Percentiles rank a stretch among this genome's conserved stretches.
phyloP scores from a whole-genome alignment of 2,797 vertebrate genomes.

The Ceryle rudis region DNA sequence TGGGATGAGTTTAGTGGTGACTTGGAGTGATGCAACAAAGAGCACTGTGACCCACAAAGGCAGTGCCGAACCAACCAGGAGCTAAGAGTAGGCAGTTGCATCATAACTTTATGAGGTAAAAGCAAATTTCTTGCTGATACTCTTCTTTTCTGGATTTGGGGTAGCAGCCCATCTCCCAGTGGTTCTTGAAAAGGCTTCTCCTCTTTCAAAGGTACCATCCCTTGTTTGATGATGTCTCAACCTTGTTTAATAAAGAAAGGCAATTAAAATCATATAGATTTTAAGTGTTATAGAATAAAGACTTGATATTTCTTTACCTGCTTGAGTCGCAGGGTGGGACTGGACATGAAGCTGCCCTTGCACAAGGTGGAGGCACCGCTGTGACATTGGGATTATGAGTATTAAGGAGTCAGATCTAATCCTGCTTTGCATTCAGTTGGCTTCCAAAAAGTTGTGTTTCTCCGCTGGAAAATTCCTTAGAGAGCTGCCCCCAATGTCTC shows the following conservation, averaged over 20 bases:
- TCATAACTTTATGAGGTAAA: not conserved
- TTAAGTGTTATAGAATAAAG: not conserved
- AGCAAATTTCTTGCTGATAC: not conserved
- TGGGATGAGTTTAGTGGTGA: not conserved
- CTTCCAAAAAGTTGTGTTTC: not conserved
- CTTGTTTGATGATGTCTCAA: not conserved
- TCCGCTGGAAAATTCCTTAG: not conserved
- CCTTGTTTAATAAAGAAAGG: not conserved
- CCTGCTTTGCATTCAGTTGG: not conserved
- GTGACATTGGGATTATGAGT: not conserved
- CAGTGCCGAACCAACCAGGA: not conserved
- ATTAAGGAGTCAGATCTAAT: not conserved
- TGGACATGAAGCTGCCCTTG: not conserved
- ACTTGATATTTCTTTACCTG: not conserved
- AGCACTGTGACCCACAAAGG: not conserved
- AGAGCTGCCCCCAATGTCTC: accelerated
- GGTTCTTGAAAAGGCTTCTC: not conserved
- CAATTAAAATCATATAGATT: not conserved
- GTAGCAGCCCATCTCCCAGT: not conserved
- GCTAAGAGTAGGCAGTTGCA: not conserved
- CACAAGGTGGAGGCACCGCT: not conserved
- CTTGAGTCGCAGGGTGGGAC: not conserved
- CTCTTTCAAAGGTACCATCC: not conserved
- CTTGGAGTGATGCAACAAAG: not conserved
- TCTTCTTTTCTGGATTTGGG: not conserved